Base-by-base conservation (phyloP, 2,113 vertebrate species). In the Chamaea fasciata region DNA sequence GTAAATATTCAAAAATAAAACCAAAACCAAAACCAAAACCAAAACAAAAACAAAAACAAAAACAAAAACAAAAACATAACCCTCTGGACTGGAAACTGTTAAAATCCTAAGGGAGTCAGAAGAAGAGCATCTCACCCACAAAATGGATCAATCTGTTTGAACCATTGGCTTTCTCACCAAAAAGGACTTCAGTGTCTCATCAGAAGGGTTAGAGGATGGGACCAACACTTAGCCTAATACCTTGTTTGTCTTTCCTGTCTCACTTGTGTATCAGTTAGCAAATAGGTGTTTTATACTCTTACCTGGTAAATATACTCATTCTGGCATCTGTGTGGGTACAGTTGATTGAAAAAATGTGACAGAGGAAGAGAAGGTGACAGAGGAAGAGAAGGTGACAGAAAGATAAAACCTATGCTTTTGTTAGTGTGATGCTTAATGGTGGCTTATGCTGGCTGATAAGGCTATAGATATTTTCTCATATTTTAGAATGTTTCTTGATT, bases 171-270 rank as follows among this genome's bases (percentile, higher is more conserved):
- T 21, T 9, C 39, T 82, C 42, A 65, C 17, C 17, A 49, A 49
- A 74, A 84, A 65, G 4, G n/a, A 55, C 42, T 55, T 4, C n/a
- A 44, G 2, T 24, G 3, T 65, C n/a, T 62, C 0, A 0, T 83
- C 4, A 7, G 28, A 76, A 9, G 6, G 2, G 39, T 30, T 30
- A 53, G 15, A n/a, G 16, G 15, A 24, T 22, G 11, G 69, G 13
- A 75, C 56, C 33, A 68, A 71, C 1, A 2, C 30, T 76, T 49
- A 80, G 30, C 22, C 12, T 47, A 39, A 41, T 8, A n/a, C 1
- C 1, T 59, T 85, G 9, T 62, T 67, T 64, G 21, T 46, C 27
- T 11, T 71, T 7, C 20, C 18, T 76, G 33, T 55, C 16, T 63
- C 7, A 2, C 35, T 19, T 53, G 7, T 35, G 11, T 31, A 67